Evolutionary conservation across 1,140 invertebrate species (phyloP).

Genomic region (Branchinecta lindahli): DNA sequence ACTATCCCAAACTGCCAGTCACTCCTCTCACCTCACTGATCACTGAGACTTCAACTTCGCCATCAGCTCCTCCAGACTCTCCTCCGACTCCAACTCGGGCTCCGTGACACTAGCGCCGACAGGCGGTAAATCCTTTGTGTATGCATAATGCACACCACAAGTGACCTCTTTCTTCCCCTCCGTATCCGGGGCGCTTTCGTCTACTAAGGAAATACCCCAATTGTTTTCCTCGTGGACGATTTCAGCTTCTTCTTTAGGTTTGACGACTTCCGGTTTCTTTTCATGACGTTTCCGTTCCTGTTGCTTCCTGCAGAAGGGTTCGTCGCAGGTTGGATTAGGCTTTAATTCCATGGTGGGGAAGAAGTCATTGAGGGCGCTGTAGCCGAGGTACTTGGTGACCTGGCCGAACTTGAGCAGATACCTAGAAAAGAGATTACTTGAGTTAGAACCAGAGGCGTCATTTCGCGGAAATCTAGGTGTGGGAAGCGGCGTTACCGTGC

Average conservation of each 20-base stretch:
- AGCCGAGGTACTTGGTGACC: constrained; percentile 83
- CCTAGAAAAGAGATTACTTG: constrained; percentile 31
- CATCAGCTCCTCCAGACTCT: constrained; percentile 71
- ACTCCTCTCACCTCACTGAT: constrained; percentile 20
- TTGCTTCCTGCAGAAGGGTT: constrained; percentile 49
- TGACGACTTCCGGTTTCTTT: constrained; percentile 27
- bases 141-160: background rate
- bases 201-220: constrained; percentile 64
- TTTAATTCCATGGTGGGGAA: constrained; percentile 85
- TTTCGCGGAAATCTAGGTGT: too few species aligned
- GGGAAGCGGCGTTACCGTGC: background rate
- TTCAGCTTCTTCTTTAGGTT: constrained; percentile 34
- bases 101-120: constrained; percentile 18
- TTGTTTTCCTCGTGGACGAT: constrained; percentile 74
- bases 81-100: constrained; percentile 32
- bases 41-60: constrained; percentile 66
- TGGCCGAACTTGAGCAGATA: constrained; percentile 78
- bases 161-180: constrained; percentile 22
- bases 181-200: constrained; percentile 40
- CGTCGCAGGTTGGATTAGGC: constrained; percentile 85
- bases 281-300: constrained; percentile 28
- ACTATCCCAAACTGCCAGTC: too few species aligned
- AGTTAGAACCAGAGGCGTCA: too few species aligned
- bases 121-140: background rate
- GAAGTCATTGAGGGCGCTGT: constrained; percentile 90